Conservation (phyloP, 2,888 invertebrate species). For the Tubulanus polymorphus region DNA sequence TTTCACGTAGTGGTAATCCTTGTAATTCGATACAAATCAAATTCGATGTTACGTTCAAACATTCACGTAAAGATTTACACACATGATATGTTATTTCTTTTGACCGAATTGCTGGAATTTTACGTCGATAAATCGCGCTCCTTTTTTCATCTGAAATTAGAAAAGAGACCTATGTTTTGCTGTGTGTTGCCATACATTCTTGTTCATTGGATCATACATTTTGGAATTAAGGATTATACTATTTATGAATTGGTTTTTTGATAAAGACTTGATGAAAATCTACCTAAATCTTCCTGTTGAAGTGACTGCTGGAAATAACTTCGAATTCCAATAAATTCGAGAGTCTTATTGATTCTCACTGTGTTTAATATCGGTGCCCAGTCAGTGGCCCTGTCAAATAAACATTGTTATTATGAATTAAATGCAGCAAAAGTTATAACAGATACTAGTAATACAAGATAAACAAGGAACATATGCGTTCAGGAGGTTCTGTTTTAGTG, state of each 20-base stretch:
- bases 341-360: constrained; percentile 47
- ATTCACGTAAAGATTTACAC: constrained; percentile 47
- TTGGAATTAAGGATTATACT: no score
- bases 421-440: background rate
- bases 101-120: constrained; percentile 44
- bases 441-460: background rate
- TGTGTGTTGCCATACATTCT: no score
- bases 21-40: constrained; percentile 45
- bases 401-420: constrained; percentile 1
- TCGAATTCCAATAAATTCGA: constrained; percentile 45
- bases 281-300: constrained; percentile 20
- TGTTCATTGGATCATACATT: no score
- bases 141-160: constrained; percentile 4
- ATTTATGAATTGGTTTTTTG: no score
- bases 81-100: constrained; percentile 50
- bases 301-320: constrained; percentile 42
- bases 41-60: constrained; percentile 37
- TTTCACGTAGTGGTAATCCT: constrained; percentile 45
- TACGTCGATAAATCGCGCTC: constrained; percentile 16
- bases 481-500: no score
- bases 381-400: constrained; percentile 40
- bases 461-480: no score
- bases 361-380: constrained; percentile 51
- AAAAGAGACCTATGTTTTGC: no score
- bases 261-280: background rate